These are phyloP conservation scores for Panthera tigris DNA, from an alignment of 2,113 vertebrate species.

Conservation along the genomic window DNA sequence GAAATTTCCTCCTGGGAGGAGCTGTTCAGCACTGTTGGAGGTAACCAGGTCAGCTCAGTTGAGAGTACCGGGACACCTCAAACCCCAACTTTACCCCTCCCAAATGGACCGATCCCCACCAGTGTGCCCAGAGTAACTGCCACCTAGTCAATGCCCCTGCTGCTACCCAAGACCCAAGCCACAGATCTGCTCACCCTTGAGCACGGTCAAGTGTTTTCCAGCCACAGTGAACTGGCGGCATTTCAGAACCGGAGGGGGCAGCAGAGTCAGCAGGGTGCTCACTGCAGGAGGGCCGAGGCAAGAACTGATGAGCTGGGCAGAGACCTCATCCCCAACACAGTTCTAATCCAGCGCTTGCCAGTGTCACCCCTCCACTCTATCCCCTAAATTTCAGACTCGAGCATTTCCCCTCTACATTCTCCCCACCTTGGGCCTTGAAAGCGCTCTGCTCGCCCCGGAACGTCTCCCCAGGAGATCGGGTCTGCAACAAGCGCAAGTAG, in stretches of 20 bases:
- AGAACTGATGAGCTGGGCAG: background rate
- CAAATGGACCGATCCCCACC: background rate
- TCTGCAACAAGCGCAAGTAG: slow-evolving; percentile 90
- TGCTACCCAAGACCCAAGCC: background rate
- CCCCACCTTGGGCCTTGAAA: slow-evolving; percentile 92
- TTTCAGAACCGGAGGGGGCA: slow-evolving; percentile 90
- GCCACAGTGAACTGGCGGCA: slow-evolving; percentile 92
- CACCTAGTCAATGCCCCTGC: background rate
- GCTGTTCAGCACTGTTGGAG: slow-evolving; percentile 88
- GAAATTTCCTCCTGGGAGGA: slow-evolving; percentile 91
- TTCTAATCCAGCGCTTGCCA: background rate
- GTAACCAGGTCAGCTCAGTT: background rate
- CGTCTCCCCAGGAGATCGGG: slow-evolving; percentile 87
- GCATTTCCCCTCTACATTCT: background rate
- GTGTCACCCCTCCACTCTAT: background rate
- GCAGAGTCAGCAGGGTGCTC: slow-evolving; percentile 90
- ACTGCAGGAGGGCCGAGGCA: slow-evolving; percentile 80
- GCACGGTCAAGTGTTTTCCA: slow-evolving; percentile 90
- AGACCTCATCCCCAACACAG: background rate
- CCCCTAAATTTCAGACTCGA: background rate
- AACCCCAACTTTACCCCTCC: background rate
- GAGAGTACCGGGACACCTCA: background rate
- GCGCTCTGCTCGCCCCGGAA: slow-evolving; percentile 89
- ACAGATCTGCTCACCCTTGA: slow-evolving; percentile 87
- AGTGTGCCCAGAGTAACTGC: background rate